A percentile compares a stretch with the other conserved stretches of the same genome.
phyloP scores from a whole-genome alignment of 2,113 vertebrate species.

The Aptenodytes patagonicus region DNA sequence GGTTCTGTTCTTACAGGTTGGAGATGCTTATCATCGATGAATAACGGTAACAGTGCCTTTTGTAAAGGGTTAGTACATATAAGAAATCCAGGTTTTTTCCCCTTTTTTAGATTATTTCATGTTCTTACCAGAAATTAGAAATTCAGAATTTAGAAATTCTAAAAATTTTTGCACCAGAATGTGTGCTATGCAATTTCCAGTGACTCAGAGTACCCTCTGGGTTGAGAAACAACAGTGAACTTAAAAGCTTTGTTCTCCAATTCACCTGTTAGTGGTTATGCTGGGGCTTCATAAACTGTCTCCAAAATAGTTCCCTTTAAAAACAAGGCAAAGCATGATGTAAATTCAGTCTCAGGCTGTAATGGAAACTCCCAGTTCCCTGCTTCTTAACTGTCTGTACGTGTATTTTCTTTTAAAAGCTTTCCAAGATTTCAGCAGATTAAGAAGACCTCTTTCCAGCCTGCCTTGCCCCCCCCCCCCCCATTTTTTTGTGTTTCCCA shows the following conservation, averaged over 20 bases:
- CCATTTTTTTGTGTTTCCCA: background rate
- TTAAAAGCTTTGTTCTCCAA: background rate
- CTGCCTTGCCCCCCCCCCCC: rapidly evolving
- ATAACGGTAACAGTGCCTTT: rapidly evolving
- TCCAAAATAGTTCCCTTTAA: background rate
- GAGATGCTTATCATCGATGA: background rate
- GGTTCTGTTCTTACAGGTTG: background rate
- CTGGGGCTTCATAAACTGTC: background rate
- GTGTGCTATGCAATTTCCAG: background rate
- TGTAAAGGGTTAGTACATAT: background rate
- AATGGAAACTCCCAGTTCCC: background rate
- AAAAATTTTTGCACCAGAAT: background rate
- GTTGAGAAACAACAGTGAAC: background rate
- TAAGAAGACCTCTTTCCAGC: background rate
- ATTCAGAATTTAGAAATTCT: background rate
- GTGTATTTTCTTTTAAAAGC: background rate
- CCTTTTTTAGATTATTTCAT: background rate
- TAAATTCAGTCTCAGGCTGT: background rate
- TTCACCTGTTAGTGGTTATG: background rate
- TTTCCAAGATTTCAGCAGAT: background rate
- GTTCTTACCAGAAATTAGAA: background rate
- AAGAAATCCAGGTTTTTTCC: rapidly evolving
- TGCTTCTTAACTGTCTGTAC: background rate
- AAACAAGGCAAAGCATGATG: background rate
- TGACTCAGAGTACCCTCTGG: background rate